Conservation (phyloP, 2,113 vertebrate species). For the Machaerirhynchus nigripectus region DNA sequence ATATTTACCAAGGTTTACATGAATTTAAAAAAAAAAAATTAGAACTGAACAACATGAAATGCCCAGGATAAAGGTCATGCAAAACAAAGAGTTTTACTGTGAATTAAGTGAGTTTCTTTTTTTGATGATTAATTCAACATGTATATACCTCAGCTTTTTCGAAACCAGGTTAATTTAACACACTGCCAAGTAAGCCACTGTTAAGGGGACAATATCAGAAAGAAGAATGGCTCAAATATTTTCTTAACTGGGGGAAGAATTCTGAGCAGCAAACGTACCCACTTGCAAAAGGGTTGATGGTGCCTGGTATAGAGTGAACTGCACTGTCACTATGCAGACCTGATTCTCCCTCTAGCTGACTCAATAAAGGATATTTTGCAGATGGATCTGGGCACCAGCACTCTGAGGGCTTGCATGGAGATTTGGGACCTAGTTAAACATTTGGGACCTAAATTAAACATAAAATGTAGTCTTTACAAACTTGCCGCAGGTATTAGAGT, state of each 20-base stretch:
- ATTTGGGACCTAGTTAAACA: background rate
- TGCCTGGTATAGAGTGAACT: background rate
- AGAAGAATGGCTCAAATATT: background rate
- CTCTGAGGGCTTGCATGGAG: background rate
- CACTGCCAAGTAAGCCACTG: background rate
- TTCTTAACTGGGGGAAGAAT: background rate
- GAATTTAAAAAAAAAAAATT: background rate
- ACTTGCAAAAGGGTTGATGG: rapidly evolving
- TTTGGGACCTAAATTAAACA: no score
- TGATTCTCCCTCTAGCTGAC: background rate
- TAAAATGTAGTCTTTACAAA: background rate
- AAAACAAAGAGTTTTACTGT: background rate
- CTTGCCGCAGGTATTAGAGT: background rate
- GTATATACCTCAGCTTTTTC: background rate
- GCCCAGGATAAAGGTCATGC: background rate
- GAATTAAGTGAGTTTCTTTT: background rate
- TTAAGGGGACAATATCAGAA: background rate
- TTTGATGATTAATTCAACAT: background rate
- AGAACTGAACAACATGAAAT: background rate
- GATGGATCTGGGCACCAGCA: background rate
- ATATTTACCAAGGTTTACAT: background rate
- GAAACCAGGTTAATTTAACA: background rate
- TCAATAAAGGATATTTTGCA: background rate
- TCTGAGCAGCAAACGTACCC: rapidly evolving
- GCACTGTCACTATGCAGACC: background rate